Base-by-base conservation (phyloP, 2,113 vertebrate genomes). In the Pachycephala philippinensis region DNA sequence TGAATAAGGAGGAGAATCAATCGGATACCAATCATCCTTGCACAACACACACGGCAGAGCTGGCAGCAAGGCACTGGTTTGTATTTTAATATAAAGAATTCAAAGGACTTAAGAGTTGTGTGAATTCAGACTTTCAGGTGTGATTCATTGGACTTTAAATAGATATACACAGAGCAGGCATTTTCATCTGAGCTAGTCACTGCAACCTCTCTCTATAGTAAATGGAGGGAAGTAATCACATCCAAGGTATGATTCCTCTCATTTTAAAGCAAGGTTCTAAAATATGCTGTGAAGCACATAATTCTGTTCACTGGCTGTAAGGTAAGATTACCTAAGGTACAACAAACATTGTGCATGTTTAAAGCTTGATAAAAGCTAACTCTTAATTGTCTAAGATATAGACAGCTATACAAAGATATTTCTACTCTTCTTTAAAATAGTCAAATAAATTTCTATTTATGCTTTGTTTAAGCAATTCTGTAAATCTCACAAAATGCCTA, bases 121-220 rank as follows among this genome's bases (percentile, higher is more conserved):
- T 81, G 42, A 84, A 89, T 94, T 60, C 60, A 39, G 40, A 76
- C 22, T 91, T 87, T 74, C 47, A 79, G 39, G 19, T 60, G 44
- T 91, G 81, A 91, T 87, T 94, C 72, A 75, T 17, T 87, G 65
- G 14, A 87, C 56, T 75, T 95, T 59, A 89, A 89, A 78, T 75
- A 78, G 42, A 70, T 39, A 87, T 24, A 84, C 40, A 91, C 56
- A 78, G 47, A 93, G 11, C 26, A 87, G 81, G 82, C 21, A 68
- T 78, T 95, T 94, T 91, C 53, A 64, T 89, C 78, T 76, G 27
- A 87, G 27, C 33, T 75, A 44, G 50, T 82, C 52, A 84, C 49
- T 85, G 30, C 16, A 63, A 59, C 33, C 17, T 37, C 31, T 52
- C 21, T 76, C 26, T 60, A 5, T 27, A 52, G 57, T 16, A 84